A percentile compares a stretch with the other conserved stretches of the same genome.
Conservation (phyloP, 2,113 vertebrate species). For the Laterallus jamaicensis region DNA sequence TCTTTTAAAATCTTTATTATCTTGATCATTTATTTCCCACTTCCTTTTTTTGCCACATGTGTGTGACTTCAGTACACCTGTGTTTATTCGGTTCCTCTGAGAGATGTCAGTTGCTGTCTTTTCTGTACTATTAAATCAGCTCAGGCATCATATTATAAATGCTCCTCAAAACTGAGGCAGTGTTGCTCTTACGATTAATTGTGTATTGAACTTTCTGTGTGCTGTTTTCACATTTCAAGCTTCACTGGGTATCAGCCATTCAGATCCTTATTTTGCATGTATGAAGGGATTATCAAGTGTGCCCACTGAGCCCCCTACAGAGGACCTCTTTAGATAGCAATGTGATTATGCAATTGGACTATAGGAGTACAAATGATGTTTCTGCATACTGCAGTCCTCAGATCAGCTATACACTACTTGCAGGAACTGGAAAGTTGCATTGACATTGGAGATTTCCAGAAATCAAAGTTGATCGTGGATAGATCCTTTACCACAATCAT, state of each 20-base stretch:
- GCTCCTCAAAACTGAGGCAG: slow-evolving; percentile 31
- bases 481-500: not conserved
- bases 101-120: not conserved
- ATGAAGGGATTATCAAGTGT: slow-evolving; percentile 30
- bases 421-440: not conserved
- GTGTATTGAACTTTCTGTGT: slow-evolving; percentile 46
- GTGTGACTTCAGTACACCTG: not conserved
- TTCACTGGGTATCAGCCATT: slow-evolving; percentile 33
- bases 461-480: not conserved
- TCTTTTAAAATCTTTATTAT: not conserved
- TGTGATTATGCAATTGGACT: not conserved
- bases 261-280: slow-evolving; percentile 48
- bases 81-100: not conserved
- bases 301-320: not conserved
- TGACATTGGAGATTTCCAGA: not conserved
- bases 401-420: not conserved
- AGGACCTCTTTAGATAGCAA: slow-evolving; percentile 41
- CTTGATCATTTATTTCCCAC: not conserved
- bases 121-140: slow-evolving; percentile 26
- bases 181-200: slow-evolving; percentile 58
- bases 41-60: not conserved
- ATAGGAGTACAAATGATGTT: slow-evolving; percentile 17
- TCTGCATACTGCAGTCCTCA: not conserved
- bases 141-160: slow-evolving; percentile 20
- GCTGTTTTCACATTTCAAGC: slow-evolving; percentile 52